phyloP scores from a whole-genome alignment of 2,797 vertebrate species.

The Siniperca undulata region DNA sequence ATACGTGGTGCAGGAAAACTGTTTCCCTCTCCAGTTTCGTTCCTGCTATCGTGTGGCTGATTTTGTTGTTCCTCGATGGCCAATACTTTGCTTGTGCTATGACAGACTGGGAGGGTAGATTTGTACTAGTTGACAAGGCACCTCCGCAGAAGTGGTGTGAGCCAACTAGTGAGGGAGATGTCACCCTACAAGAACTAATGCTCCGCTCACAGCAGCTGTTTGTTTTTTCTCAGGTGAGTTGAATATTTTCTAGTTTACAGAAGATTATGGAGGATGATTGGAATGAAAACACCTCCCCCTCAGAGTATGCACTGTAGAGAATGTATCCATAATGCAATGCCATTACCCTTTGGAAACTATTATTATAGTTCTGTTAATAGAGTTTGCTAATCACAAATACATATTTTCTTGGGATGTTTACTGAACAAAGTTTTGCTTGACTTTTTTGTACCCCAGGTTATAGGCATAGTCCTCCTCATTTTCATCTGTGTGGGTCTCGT shows the following conservation, averaged over 20 bases:
- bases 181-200: constrained; percentile 83
- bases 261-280: neutral
- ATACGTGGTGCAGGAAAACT: constrained; percentile 78
- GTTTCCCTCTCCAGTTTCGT: constrained; percentile 83
- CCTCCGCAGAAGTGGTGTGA: constrained; percentile 87
- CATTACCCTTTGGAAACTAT: neutral
- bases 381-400: constrained; percentile 4
- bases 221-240: constrained; percentile 86
- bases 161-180: constrained; percentile 80
- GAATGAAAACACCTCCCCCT: constrained; percentile 12
- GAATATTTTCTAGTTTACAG: constrained; percentile 9
- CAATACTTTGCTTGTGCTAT: constrained; percentile 87
- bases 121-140: constrained; percentile 86
- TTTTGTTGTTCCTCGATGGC: constrained; percentile 86
- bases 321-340: neutral
- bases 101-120: constrained; percentile 86
- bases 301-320: neutral
- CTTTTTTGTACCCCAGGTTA: constrained; percentile 76
- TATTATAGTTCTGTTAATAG: constrained; percentile 1
- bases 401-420: constrained; percentile 15
- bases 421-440: constrained; percentile 47
- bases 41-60: constrained; percentile 85
- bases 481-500: constrained; percentile 87
- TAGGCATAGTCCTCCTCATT: constrained; percentile 86
- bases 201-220: constrained; percentile 84